Percentiles rank a stretch among this genome's conserved stretches.
phyloP scores from a whole-genome alignment of 2,113 vertebrate genomes.

The Hipposideros armiger region DNA sequence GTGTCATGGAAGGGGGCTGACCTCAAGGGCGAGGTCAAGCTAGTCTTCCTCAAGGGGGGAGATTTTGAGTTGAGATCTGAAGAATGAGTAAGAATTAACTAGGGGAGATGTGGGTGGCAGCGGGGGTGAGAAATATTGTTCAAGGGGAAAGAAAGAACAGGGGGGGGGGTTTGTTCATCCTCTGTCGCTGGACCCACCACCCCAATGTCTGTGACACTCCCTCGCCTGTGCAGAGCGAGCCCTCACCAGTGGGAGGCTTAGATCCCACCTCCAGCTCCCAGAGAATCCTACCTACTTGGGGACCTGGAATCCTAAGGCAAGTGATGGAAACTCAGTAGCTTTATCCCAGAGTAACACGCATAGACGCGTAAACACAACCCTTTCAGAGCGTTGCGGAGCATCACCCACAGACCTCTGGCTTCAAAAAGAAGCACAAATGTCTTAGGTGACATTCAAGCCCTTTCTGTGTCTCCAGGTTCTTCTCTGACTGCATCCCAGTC shows the following conservation, averaged over 20 bases:
- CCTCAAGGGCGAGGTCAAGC: neutral
- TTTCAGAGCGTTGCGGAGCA: neutral
- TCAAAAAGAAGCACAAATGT: neutral
- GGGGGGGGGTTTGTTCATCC: neutral
- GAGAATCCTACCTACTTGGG: neutral
- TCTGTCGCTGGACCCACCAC: rapidly evolving
- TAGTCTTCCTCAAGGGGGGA: neutral
- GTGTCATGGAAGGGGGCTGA: neutral
- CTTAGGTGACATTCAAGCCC: neutral
- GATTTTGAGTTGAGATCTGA: neutral
- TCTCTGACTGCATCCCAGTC: neutral
- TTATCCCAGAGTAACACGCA: neutral
- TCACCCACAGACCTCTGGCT: neutral
- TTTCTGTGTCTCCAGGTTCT: neutral
- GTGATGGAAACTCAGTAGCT: neutral
- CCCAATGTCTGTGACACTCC: too few species aligned
- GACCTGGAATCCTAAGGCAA: neutral
- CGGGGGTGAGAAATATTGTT: neutral
- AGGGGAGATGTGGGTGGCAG: neutral
- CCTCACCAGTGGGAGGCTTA: neutral
- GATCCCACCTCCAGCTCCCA: neutral
- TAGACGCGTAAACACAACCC: neutral
- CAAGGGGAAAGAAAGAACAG: too few species aligned
- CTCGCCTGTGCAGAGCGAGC: neutral
- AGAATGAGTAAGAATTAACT: neutral